phyloP scores from a whole-genome alignment of 2,888 invertebrate species.

The Tetheella fluctuosa region DNA sequence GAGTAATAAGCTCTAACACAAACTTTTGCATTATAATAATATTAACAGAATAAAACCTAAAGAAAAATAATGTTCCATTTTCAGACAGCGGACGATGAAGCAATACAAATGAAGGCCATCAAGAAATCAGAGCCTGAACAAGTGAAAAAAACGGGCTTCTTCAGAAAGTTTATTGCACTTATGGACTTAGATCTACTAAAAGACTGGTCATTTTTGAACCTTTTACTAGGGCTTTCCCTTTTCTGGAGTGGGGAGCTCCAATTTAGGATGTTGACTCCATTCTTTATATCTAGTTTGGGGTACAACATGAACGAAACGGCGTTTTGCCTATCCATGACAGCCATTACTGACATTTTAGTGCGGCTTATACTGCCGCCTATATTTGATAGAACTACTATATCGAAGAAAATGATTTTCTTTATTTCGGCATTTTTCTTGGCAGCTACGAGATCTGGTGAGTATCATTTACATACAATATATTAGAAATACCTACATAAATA shows the following conservation, averaged over 20 bases:
- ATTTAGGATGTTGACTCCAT: constrained; percentile 89
- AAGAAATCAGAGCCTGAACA: constrained; percentile 64
- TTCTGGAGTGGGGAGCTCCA: constrained; percentile 91
- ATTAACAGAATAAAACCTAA: background rate
- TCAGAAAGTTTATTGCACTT: constrained; percentile 84
- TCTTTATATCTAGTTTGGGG: constrained; percentile 86
- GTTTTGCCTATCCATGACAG: constrained; percentile 89
- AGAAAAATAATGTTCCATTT: constrained; percentile 33
- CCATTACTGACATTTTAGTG: constrained; percentile 89
- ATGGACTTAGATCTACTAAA: constrained; percentile 89
- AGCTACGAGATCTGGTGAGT: constrained; percentile 89
- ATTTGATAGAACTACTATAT: constrained; percentile 87
- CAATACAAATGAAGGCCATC: constrained; percentile 76
- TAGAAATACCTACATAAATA: constrained; percentile 8
- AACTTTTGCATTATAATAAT: no score
- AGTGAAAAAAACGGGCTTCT: constrained; percentile 70
- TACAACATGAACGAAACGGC: constrained; percentile 88
- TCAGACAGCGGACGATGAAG: constrained; percentile 76
- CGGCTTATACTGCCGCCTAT: constrained; percentile 89
- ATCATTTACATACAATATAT: constrained; percentile 13
- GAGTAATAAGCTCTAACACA: no score
- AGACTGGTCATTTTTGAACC: constrained; percentile 89
- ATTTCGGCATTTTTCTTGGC: constrained; percentile 89
- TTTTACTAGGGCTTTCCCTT: constrained; percentile 88
- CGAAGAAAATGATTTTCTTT: constrained; percentile 89